Conservation (phyloP, 1,140 invertebrate genomes). For the Sinella curviseta region DNA sequence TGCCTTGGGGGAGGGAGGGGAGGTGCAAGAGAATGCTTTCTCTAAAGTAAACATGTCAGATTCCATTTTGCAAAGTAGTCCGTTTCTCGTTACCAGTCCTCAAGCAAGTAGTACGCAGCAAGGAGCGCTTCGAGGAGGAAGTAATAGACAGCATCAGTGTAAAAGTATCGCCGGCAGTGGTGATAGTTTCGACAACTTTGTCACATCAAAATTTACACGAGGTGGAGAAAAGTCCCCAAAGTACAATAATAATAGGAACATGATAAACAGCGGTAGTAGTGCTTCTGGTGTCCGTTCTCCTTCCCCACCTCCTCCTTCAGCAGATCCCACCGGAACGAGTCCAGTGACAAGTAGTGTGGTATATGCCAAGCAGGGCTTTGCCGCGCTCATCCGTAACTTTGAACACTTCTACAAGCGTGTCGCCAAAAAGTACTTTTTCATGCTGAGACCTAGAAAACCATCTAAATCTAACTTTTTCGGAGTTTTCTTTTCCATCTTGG, state of each 20-base stretch:
- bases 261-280: neutral
- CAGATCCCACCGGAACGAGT: too few relatives aligned
- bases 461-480: slow-evolving; percentile 44
- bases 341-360: neutral
- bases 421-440: slow-evolving; percentile 18
- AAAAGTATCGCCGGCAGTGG: neutral
- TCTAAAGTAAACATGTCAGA: too few relatives aligned
- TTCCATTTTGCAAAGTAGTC: too few relatives aligned
- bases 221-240: neutral
- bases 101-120: neutral
- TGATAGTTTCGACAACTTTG: neutral
- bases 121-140: too few relatives aligned
- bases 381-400: neutral
- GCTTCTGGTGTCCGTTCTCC: neutral
- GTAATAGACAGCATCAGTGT: neutral
- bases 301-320: too few relatives aligned
- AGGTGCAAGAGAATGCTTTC: too few relatives aligned
- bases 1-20: slow-evolving; percentile 38
- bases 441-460: slow-evolving; percentile 35
- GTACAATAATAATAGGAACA: neutral
- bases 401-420: neutral
- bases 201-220: neutral
- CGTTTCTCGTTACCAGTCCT: neutral
- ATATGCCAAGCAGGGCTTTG: neutral
- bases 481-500: slow-evolving; percentile 45